Evolutionary conservation across 1,140 invertebrate genomes (phyloP).

Genomic region (Plodia interpunctella): DNA sequence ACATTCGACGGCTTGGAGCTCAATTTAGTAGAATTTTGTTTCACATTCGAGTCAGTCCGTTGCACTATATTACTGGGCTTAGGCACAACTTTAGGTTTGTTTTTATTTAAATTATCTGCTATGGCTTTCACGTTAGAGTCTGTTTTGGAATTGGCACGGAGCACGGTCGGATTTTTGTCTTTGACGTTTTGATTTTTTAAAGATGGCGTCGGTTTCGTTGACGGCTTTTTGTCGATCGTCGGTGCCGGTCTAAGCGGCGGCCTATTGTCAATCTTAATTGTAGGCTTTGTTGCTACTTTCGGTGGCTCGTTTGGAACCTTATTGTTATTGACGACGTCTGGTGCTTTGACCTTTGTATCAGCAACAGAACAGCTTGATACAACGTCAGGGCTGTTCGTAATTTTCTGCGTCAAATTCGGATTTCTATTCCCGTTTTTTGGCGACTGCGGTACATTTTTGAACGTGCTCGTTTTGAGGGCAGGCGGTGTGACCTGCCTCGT

Average conservation of each 20-base stretch:
- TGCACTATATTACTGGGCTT: slow-evolving; percentile 51
- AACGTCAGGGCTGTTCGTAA: slow-evolving; percentile 82
- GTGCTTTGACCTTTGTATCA: slow-evolving; percentile 77
- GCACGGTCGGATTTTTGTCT: slow-evolving; percentile 44
- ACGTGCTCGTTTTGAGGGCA: slow-evolving; percentile 63
- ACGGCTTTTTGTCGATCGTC: slow-evolving; percentile 48
- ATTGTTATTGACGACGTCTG: slow-evolving; percentile 79
- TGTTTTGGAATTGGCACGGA: slow-evolving; percentile 47
- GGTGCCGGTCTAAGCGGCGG: slow-evolving; percentile 52
- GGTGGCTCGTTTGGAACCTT: slow-evolving; percentile 48
- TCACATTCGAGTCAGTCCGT: slow-evolving; percentile 60
- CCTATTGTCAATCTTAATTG: slow-evolving; percentile 45
- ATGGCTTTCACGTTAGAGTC: slow-evolving; percentile 63
- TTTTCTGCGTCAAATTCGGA: slow-evolving; percentile 45
- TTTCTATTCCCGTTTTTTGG: slow-evolving; percentile 53
- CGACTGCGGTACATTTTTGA: slow-evolving; percentile 57
- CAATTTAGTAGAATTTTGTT: slow-evolving; percentile 71
- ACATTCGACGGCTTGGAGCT: slow-evolving; percentile 82
- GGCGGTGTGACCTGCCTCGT: slow-evolving; percentile 74
- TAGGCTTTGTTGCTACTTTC: slow-evolving; percentile 52
- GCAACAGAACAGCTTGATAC: slow-evolving; percentile 80
- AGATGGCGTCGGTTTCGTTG: slow-evolving; percentile 35
- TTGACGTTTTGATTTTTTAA: slow-evolving; percentile 50
- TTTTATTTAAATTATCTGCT: slow-evolving; percentile 64
- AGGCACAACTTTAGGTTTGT: slow-evolving; percentile 64